Conservation (phyloP, 2,113 vertebrate species). For the Malurus alboscapulatus region DNA sequence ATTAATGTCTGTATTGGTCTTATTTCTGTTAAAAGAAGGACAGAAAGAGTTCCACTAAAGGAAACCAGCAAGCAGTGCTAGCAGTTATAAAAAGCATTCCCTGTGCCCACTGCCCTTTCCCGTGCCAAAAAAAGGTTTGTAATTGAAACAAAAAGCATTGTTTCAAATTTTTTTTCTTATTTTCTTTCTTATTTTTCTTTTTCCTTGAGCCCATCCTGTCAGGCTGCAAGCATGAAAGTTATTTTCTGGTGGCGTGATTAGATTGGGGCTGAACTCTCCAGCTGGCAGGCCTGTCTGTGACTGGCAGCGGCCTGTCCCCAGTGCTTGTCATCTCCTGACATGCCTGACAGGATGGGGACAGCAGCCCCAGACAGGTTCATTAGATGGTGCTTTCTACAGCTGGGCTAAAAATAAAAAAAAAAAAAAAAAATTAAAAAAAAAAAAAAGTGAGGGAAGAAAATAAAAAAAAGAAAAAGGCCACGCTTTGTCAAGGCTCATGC, state of each 20-base stretch:
- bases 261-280: conserved; percentile 98
- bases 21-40: conserved; percentile 62
- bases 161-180: conserved; percentile 49
- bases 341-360: conserved; percentile 99
- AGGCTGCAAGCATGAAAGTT: conserved; percentile 85
- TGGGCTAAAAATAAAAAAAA: conserved; percentile 81
- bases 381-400: conserved; percentile 99
- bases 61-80: conserved; percentile 44
- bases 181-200: not conserved
- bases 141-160: conserved; percentile 86
- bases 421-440: not conserved
- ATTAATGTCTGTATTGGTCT: not conserved
- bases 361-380: conserved; percentile 99
- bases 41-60: conserved; percentile 50
- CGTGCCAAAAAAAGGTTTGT: conserved; percentile 26
- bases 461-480: conserved; percentile 74
- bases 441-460: not conserved
- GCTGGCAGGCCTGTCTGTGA: conserved; percentile 99
- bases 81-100: conserved; percentile 16
- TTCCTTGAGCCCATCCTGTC: conserved; percentile 85
- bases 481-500: conserved; percentile 84
- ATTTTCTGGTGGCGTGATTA: conserved; percentile 98
- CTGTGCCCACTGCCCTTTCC: not conserved
- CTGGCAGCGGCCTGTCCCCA: conserved; percentile 94
- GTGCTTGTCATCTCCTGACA: conserved; percentile 98